Base-by-base conservation (phyloP, 2,113 vertebrate species). In the Spea bombifrons region DNA sequence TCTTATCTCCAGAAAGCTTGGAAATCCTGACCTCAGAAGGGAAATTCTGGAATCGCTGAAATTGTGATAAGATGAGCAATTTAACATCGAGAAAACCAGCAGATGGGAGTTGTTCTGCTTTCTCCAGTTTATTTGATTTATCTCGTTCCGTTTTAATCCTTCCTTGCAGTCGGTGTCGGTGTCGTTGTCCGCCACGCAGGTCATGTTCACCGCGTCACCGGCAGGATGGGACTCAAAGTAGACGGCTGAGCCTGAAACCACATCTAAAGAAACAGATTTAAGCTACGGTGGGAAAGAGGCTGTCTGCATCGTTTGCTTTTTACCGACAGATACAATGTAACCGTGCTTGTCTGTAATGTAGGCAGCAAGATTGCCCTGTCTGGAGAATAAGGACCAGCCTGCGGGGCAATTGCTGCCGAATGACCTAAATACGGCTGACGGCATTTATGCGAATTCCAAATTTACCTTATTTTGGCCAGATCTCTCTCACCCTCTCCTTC, bases 41-140 rank as follows among this genome's bases (percentile, higher is more conserved):
- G 50, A 76, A 53, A 76, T 76, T 76, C 75, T 68, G 49, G 65
- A 5, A 53, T 76, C 66, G 7, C 65, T 69, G 57, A 78, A 71
- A 67, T 78, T 78, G 7, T 12, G 10, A 3, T 4, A 8, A 5
- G 45, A 5, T 6, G 16, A 3, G 49, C 30, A 3, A 2, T 49
- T 16, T 44, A 30, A 5, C 47, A 71, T 0, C 0, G 47, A n/a
- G 65, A 67, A 43, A 15, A 10, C 12, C 43, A 78, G 76, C 44
- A 3, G 10, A 48, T 65, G 76, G 4, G 46, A 17, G 8, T n/a
- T 30, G 8, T 78, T 44, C 13, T n/a, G 10, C 65, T 65, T 78
- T 10, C 17, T 71, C 76, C 76, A 78, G 30, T 5, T 8, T 4
- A 78, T 53, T 16, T 16, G 7, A 49, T 5, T 65, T 7, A 63